These are phyloP conservation scores for Drosophila gunungcola DNA, from an alignment of 1,140 invertebrate species.

Conservation along the genomic window DNA sequence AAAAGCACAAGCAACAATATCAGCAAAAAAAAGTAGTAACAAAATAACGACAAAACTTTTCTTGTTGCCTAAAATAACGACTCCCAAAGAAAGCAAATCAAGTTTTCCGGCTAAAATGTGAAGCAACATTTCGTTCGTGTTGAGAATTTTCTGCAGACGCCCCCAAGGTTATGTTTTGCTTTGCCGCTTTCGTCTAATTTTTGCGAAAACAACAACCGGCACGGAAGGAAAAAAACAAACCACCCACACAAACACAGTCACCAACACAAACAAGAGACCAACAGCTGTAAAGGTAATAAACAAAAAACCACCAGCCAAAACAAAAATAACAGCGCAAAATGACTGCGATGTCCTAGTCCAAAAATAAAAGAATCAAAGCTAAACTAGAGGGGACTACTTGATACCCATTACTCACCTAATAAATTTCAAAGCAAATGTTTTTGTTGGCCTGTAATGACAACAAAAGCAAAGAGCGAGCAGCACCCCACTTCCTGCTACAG, in stretches of 20 bases:
- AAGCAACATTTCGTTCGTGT: slow-evolving; percentile 28
- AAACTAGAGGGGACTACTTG: too few relatives aligned
- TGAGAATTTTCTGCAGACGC: slow-evolving; percentile 48
- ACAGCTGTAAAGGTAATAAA: slow-evolving; percentile 77
- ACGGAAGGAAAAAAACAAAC: slow-evolving; percentile 28
- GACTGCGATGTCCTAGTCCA: background rate
- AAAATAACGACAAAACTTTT: slow-evolving; percentile 51
- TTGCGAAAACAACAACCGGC: slow-evolving; percentile 62
- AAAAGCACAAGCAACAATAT: slow-evolving; percentile 37
- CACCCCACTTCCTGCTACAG: too few relatives aligned
- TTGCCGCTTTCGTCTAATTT: slow-evolving; percentile 62
- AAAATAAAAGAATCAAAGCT: background rate
- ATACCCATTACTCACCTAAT: too few relatives aligned
- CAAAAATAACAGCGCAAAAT: slow-evolving; percentile 18
- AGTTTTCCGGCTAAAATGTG: slow-evolving; percentile 23
- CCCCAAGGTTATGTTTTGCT: slow-evolving; percentile 61
- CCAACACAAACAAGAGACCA: slow-evolving; percentile 29
- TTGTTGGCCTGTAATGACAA: too few relatives aligned
- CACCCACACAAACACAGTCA: slow-evolving; percentile 18
- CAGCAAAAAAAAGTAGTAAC: slow-evolving; percentile 21
- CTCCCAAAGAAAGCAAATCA: slow-evolving; percentile 36
- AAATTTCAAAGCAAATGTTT: too few relatives aligned
- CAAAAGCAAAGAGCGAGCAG: too few relatives aligned
- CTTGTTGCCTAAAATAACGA: slow-evolving; percentile 63
- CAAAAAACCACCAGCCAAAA: slow-evolving; percentile 55